A percentile compares a stretch with the other conserved stretches of the same genome.
Conservation (phyloP, 1,140 invertebrate genomes). For the Tyrophagus putrescentiae region DNA sequence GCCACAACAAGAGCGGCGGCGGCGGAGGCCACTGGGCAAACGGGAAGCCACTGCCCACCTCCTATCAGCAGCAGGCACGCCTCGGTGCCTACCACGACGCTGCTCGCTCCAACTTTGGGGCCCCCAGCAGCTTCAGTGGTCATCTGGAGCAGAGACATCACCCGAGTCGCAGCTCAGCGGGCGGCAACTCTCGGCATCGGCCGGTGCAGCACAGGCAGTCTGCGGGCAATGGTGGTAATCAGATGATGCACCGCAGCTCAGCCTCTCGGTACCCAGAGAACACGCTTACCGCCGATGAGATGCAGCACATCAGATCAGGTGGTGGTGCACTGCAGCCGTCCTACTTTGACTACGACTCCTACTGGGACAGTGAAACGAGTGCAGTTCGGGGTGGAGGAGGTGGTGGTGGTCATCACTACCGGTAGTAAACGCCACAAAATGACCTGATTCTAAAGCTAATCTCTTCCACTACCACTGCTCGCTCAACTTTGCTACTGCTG, state of each 20-base stretch:
- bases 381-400: too few species aligned
- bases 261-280: neutral
- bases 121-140: neutral
- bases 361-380: slow-evolving; percentile 7
- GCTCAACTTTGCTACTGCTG: too few species aligned
- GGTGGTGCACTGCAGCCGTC: too few species aligned
- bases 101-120: neutral
- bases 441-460: too few species aligned
- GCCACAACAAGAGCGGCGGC: too few species aligned
- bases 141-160: too few species aligned
- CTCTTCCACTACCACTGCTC: too few species aligned
- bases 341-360: slow-evolving; percentile 7
- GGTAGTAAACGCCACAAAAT: too few species aligned
- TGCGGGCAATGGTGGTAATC: neutral
- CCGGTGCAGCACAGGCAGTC: neutral
- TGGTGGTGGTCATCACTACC: too few species aligned
- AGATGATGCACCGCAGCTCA: neutral
- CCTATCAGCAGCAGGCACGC: neutral
- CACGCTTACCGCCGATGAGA: neutral
- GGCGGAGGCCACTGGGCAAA: too few species aligned
- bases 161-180: too few species aligned
- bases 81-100: neutral
- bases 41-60: neutral
- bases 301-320: neutral
- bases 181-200: too few species aligned